These are phyloP conservation scores for Crypturellus undulatus DNA, from an alignment of 2,113 vertebrate genomes.

Conservation along the genomic window DNA sequence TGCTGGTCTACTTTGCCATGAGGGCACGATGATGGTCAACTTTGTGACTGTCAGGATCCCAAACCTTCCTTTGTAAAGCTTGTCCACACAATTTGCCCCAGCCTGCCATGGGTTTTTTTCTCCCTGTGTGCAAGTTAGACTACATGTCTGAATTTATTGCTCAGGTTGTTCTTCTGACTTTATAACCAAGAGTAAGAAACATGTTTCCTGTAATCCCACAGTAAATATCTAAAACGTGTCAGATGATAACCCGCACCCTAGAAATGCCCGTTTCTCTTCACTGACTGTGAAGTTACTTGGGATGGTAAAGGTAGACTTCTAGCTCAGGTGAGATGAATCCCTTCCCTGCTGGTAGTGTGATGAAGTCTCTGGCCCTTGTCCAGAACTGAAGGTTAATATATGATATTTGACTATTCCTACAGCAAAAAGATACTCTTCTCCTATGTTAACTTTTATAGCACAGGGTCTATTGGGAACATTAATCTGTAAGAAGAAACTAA, in stretches of 20 bases:
- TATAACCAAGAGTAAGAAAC: neutral
- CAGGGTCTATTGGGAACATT: neutral
- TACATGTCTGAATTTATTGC: accelerated
- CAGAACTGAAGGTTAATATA: neutral
- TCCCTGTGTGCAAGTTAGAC: neutral
- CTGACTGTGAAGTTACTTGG: neutral
- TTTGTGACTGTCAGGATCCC: neutral
- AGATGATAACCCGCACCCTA: neutral
- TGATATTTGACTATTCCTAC: neutral
- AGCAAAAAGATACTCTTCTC: neutral
- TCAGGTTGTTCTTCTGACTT: neutral
- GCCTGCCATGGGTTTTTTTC: too few relatives aligned
- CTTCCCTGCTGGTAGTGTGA: neutral
- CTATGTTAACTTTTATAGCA: neutral
- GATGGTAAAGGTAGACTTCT: neutral
- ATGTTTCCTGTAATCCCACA: neutral
- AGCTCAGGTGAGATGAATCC: neutral
- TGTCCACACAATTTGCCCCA: neutral
- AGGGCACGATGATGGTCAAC: too few relatives aligned
- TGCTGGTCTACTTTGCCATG: too few relatives aligned
- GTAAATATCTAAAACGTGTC: neutral
- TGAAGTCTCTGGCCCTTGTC: neutral
- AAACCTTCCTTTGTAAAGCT: neutral
- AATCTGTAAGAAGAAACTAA: neutral
- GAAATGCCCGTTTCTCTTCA: neutral